A percentile compares a stretch with the other conserved stretches of the same genome.
Conservation (phyloP, 1,140 invertebrate species). For the Stegodyphus mimosarum region DNA sequence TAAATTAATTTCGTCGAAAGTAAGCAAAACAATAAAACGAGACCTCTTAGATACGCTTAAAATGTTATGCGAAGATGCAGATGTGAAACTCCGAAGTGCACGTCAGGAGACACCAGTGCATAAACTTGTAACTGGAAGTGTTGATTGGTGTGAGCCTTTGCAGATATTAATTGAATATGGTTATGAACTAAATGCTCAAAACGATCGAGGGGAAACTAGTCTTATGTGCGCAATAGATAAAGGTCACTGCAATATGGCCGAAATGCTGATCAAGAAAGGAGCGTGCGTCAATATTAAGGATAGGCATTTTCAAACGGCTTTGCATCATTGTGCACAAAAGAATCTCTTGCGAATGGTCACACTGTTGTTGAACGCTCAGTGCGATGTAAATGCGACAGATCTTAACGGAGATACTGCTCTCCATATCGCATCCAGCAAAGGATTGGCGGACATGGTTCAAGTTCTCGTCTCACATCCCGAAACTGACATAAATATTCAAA, state of each 20-base stretch:
- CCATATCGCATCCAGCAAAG: slow-evolving; percentile 65
- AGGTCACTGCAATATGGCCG: slow-evolving; percentile 87
- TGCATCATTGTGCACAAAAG: slow-evolving; percentile 52
- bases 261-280: slow-evolving; percentile 68
- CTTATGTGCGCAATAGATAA: slow-evolving; percentile 96
- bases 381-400: slow-evolving; percentile 63
- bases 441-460: slow-evolving; percentile 64
- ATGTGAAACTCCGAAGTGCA: slow-evolving; percentile 63
- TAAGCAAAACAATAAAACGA: neutral
- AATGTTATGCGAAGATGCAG: slow-evolving; percentile 23
- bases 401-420: slow-evolving; percentile 65
- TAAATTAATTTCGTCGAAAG: slow-evolving; percentile 8
- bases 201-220: slow-evolving; percentile 92
- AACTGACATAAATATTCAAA: slow-evolving; percentile 63
- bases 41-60: slow-evolving; percentile 8
- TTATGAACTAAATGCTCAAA: slow-evolving; percentile 69
- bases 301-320: slow-evolving; percentile 61
- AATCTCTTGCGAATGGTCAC: slow-evolving; percentile 58
- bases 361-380: slow-evolving; percentile 46
- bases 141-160: slow-evolving; percentile 35
- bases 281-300: slow-evolving; percentile 60
- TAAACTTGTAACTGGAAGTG: slow-evolving; percentile 9
- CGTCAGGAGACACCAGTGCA: slow-evolving; percentile 65
- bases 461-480: slow-evolving; percentile 63
- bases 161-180: slow-evolving; percentile 60